Conservation (phyloP, 2,113 vertebrate genomes). For the Phalacrocorax aristotelis region DNA sequence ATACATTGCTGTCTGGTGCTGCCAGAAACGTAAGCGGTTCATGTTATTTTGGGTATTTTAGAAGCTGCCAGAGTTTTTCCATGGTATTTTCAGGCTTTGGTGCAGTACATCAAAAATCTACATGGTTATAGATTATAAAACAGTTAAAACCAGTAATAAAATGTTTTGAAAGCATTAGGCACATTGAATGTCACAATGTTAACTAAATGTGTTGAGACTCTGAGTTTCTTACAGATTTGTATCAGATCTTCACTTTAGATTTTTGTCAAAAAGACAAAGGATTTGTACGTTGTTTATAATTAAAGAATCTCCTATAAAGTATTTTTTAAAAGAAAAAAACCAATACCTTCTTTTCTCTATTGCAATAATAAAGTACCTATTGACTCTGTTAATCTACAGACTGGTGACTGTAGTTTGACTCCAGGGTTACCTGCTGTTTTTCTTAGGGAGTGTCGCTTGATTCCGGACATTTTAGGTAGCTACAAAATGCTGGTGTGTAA, state of each 20-base stretch:
- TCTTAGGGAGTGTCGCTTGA: background rate
- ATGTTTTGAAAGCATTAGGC: background rate
- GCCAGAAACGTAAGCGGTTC: slow-evolving; percentile 58
- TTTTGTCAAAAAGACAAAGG: background rate
- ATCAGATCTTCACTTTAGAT: background rate
- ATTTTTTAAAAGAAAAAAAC: background rate
- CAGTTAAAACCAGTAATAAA: slow-evolving; percentile 34
- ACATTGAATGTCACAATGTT: background rate
- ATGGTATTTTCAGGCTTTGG: background rate
- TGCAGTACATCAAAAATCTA: slow-evolving; percentile 37
- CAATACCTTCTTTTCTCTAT: background rate
- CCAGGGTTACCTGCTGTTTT: slow-evolving; percentile 12
- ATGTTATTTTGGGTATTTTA: slow-evolving; percentile 33
- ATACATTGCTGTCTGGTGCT: slow-evolving; percentile 45
- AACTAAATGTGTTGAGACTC: background rate
- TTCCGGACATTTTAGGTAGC: slow-evolving; percentile 37
- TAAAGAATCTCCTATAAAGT: background rate
- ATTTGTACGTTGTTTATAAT: background rate
- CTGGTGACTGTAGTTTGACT: background rate
- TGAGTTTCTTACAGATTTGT: background rate
- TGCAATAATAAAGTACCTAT: background rate
- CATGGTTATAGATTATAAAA: background rate
- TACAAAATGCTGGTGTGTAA: background rate
- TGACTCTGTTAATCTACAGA: slow-evolving; percentile 2
- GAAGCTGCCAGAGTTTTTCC: slow-evolving; percentile 18